Percentiles rank a stretch among this genome's conserved stretches.
Evolutionary conservation across 2,797 vertebrate genomes (phyloP).

Genomic region (Nyctalus aviator): DNA sequence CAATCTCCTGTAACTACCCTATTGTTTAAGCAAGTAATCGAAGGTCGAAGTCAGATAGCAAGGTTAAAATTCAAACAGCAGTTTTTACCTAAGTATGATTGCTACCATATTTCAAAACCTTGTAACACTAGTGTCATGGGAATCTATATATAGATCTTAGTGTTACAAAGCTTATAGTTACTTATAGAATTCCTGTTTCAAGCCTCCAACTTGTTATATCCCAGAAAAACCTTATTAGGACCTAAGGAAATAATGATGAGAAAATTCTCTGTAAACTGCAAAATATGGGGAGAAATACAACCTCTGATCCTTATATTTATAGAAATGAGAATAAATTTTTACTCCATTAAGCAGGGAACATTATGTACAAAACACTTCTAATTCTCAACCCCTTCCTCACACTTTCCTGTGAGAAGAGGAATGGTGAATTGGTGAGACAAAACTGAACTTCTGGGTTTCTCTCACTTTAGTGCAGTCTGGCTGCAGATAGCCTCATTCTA

Average conservation of each 20-base stretch:
- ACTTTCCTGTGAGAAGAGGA: not conserved
- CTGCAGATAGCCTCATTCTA: not conserved
- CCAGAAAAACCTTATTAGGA: not conserved
- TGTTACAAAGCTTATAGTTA: not conserved
- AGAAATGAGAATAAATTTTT: slow-evolving; percentile 10
- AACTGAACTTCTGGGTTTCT: not conserved
- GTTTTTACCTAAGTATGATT: too few relatives aligned
- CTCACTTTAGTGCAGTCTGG: not conserved
- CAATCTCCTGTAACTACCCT: too few relatives aligned
- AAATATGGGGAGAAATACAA: not conserved
- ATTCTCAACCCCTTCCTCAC: not conserved
- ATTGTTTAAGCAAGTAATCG: too few relatives aligned
- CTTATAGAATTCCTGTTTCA: not conserved
- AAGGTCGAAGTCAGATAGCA: too few relatives aligned
- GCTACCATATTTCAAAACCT: too few relatives aligned
- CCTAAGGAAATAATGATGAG: not conserved
- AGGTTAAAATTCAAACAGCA: too few relatives aligned
- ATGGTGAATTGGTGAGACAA: not conserved
- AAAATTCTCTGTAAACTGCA: not conserved
- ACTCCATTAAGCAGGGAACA: not conserved
- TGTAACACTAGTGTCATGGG: not conserved
- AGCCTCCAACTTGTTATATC: not conserved
- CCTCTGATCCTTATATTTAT: not conserved
- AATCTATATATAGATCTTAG: not conserved
- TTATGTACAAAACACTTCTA: not conserved